Percentiles rank a stretch among this genome's conserved stretches.
Conservation (phyloP, 2,888 invertebrate species). For the Xanthorhoe designata region DNA sequence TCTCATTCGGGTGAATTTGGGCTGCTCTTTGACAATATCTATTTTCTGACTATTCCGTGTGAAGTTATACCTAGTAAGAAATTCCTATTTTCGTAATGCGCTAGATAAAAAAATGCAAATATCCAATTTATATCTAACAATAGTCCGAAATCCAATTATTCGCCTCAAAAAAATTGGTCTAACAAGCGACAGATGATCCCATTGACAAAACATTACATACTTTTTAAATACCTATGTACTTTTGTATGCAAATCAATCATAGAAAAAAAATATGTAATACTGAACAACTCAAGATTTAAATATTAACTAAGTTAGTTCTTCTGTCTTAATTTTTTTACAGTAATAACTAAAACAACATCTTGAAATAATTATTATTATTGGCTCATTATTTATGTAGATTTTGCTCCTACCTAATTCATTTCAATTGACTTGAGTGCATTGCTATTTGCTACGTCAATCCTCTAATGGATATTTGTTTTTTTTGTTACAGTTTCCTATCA, state of each 20-base stretch:
- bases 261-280: too few relatives aligned
- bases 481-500: constrained; percentile 69
- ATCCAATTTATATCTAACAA: neutral
- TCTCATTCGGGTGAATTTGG: constrained; percentile 67
- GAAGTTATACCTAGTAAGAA: constrained; percentile 40
- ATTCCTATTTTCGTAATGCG: neutral
- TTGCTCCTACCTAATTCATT: neutral
- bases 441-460: constrained; percentile 15
- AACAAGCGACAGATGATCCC: neutral
- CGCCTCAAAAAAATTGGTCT: neutral
- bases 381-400: neutral
- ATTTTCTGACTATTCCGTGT: constrained; percentile 66
- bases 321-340: too few relatives aligned
- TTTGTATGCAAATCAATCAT: too few relatives aligned
- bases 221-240: too few relatives aligned
- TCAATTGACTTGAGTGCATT: constrained; percentile 3
- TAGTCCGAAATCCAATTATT: neutral
- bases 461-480: constrained; percentile 39
- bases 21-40: constrained; percentile 68
- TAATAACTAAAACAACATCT: too few relatives aligned
- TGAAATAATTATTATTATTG: neutral
- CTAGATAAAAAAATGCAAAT: neutral
- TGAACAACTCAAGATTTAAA: too few relatives aligned
- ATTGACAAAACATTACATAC: too few relatives aligned
- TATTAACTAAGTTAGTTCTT: too few relatives aligned